Evolutionary conservation across 2,113 vertebrate species (phyloP).

Genomic region (Theristicus caerulescens): DNA sequence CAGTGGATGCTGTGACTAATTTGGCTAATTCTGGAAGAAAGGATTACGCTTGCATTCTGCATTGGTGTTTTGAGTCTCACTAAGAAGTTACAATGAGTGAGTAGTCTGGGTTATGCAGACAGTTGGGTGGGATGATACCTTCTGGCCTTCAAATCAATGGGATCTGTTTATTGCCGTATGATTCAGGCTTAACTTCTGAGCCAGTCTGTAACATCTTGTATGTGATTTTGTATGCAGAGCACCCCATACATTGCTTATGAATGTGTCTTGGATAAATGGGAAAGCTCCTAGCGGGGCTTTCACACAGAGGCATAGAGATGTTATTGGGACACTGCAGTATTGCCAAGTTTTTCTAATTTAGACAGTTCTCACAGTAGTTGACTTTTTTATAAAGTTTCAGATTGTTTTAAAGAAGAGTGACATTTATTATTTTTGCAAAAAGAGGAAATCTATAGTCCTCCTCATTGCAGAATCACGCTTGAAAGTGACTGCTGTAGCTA

Average conservation of each 20-base stretch:
- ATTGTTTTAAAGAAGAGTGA: background rate
- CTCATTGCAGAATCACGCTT: background rate
- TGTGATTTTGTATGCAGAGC: constrained; percentile 15
- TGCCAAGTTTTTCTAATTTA: background rate
- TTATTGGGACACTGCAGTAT: background rate
- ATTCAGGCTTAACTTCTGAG: constrained; percentile 23
- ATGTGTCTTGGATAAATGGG: constrained; percentile 15
- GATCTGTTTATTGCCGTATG: background rate
- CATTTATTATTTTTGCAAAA: background rate
- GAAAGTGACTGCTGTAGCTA: background rate
- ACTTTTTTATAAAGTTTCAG: background rate
- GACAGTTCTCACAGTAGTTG: background rate
- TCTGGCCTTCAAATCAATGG: constrained; percentile 45
- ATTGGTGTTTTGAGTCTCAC: constrained; percentile 52
- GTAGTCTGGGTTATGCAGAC: constrained; percentile 31
- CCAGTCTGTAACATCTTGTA: background rate
- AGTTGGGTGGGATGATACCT: constrained; percentile 39
- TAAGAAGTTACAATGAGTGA: constrained; percentile 60
- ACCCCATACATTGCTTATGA: background rate
- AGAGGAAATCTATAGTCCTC: background rate
- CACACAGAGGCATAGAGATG: background rate
- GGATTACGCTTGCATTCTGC: constrained; percentile 60
- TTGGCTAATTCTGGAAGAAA: constrained; percentile 62
- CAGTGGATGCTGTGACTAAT: constrained; percentile 53
- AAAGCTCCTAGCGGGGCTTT: constrained; percentile 5